Evolutionary conservation across 1,140 invertebrate genomes (phyloP).

Genomic region (Bombus sibiricus): DNA sequence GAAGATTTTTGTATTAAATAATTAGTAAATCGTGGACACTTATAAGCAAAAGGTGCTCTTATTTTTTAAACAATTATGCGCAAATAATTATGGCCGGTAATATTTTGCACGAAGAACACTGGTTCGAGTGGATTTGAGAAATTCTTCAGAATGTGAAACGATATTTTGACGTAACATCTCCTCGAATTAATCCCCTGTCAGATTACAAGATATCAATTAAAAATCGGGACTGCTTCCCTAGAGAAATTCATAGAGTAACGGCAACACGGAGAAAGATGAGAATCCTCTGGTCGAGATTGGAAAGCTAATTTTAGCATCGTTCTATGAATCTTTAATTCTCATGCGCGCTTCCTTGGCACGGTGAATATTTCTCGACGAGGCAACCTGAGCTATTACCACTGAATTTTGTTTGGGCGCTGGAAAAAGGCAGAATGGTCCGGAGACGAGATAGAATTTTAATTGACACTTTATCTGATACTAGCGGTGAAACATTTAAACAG

Average conservation of each 20-base stretch:
- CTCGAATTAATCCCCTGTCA: neutral
- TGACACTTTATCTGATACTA: fast-evolving
- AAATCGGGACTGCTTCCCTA: too few species aligned
- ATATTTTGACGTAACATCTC: neutral
- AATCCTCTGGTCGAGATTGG: neutral
- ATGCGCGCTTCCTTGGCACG: neutral
- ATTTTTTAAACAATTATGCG: too few species aligned
- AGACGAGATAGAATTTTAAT: neutral
- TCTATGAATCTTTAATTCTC: constrained; percentile 1
- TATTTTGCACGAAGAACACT: neutral
- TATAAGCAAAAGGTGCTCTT: too few species aligned
- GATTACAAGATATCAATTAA: neutral
- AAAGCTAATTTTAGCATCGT: neutral
- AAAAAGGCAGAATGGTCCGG: fast-evolving
- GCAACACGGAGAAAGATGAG: neutral
- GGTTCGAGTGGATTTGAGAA: neutral
- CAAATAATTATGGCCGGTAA: too few species aligned
- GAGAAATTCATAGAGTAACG: neutral
- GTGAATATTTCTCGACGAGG: neutral
- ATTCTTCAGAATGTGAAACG: neutral
- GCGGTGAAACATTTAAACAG: neutral
- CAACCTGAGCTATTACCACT: neutral
- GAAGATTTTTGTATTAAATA: neutral
- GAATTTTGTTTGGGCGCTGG: neutral
- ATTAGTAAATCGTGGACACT: neutral